Evolutionary conservation across 1,140 invertebrate species (phyloP).

Genomic region (Chrysomallon squamiferum): DNA sequence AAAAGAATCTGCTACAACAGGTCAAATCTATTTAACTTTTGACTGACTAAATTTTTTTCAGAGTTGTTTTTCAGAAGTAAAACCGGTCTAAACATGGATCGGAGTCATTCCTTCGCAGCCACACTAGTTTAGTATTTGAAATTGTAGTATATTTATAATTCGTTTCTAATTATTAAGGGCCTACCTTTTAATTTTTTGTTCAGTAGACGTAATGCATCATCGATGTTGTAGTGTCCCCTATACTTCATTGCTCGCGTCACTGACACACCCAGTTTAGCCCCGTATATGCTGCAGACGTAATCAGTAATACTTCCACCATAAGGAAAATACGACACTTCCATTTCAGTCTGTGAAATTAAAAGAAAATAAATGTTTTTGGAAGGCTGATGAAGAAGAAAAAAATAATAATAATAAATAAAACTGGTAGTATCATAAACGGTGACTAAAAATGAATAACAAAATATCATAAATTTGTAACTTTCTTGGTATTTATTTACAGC

Average conservation of each 20-base stretch:
- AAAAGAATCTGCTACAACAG: no score
- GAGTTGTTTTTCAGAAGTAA: no score
- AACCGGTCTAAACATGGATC: no score
- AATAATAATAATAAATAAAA: neutral
- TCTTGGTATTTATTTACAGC: no score
- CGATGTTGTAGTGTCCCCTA: slow-evolving; percentile 38
- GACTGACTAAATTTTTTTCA: no score
- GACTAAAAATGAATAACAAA: neutral
- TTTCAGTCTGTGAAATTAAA: slow-evolving; percentile 57
- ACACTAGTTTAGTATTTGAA: no score
- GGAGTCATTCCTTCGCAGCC: no score
- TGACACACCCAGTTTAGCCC: slow-evolving; percentile 48
- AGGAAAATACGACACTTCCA: slow-evolving; percentile 59
- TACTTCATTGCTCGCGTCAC: slow-evolving; percentile 58
- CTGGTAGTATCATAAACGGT: neutral
- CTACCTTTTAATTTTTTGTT: slow-evolving; percentile 58
- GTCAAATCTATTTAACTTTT: no score
- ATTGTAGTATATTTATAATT: no score
- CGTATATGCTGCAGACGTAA: slow-evolving; percentile 48
- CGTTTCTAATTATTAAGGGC: no score
- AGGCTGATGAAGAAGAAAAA: neutral
- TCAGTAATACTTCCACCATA: slow-evolving; percentile 58
- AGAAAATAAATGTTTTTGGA: neutral
- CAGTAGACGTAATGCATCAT: slow-evolving; percentile 47
- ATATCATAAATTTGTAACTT: no score